phyloP scores from a whole-genome alignment of 2,797 vertebrate genomes.

The Gallinago stenura region DNA sequence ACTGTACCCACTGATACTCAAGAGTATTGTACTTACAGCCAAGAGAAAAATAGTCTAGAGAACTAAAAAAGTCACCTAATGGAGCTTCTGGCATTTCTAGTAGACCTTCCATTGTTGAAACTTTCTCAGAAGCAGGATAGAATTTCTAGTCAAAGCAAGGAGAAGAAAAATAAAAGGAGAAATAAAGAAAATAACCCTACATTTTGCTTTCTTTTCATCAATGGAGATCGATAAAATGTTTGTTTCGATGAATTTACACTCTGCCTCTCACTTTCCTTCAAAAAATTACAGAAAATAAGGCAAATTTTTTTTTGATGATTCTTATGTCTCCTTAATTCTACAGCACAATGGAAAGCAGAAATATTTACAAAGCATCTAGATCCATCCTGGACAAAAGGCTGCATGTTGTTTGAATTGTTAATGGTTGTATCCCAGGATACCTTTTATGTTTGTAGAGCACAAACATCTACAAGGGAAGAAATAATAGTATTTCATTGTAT shows the following conservation, averaged over 20 bases:
- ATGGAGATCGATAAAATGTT: neutral
- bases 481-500: neutral
- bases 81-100: neutral
- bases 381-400: neutral
- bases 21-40: neutral
- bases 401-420: neutral
- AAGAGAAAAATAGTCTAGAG: neutral
- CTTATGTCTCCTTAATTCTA: neutral
- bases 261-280: neutral
- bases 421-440: neutral
- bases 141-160: neutral
- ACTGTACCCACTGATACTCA: neutral
- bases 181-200: neutral
- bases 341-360: neutral
- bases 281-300: slow-evolving; percentile 25
- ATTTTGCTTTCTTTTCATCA: slow-evolving; percentile 18
- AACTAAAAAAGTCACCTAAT: neutral
- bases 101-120: neutral
- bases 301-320: neutral
- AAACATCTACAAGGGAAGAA: neutral
- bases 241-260: neutral
- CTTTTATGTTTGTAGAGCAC: neutral
- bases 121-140: neutral
- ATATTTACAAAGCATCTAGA: slow-evolving; percentile 15
- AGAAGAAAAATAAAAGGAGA: neutral